Conservation (phyloP, 64 coral and sea anemone genomes). For the Montipora efflorescens region DNA sequence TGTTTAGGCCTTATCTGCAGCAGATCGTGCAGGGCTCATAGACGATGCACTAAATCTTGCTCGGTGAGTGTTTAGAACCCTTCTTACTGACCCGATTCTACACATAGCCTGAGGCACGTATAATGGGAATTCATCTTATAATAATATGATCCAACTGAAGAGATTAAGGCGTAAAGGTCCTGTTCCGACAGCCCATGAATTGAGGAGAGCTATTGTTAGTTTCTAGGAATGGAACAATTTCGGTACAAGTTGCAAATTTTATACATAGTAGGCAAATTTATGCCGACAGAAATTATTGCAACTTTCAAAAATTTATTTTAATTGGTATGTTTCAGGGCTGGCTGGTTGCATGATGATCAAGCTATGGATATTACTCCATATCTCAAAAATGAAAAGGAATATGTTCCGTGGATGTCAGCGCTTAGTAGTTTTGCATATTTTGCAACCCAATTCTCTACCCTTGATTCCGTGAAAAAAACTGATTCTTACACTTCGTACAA, state of each 20-base stretch:
- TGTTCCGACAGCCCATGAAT: neutral
- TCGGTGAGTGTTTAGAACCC: constrained; percentile 2
- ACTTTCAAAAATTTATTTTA: neutral
- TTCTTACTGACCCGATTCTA: neutral
- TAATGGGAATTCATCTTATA: too few species aligned
- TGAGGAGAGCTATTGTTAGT: too few species aligned
- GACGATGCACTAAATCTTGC: constrained; percentile 70
- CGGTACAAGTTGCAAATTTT: too few species aligned
- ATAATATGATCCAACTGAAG: too few species aligned
- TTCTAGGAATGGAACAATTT: too few species aligned
- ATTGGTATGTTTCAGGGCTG: neutral
- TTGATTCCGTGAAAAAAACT: constrained; percentile 4
- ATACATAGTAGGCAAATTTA: too few species aligned
- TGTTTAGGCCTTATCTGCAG: constrained; percentile 30
- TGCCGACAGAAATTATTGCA: too few species aligned
- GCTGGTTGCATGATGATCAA: neutral
- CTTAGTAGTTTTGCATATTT: constrained; percentile 53
- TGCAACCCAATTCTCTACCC: constrained; percentile 27
- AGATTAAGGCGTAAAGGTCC: too few species aligned
- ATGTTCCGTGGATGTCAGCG: constrained; percentile 60
- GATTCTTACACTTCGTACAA: constrained; percentile 21
- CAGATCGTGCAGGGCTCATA: constrained; percentile 61
- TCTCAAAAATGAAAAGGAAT: constrained; percentile 47
- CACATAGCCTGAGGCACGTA: too few species aligned
- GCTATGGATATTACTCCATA: constrained; percentile 56